phyloP scores from a whole-genome alignment of 2,113 vertebrate species.

The Elaphurus davidianus region DNA sequence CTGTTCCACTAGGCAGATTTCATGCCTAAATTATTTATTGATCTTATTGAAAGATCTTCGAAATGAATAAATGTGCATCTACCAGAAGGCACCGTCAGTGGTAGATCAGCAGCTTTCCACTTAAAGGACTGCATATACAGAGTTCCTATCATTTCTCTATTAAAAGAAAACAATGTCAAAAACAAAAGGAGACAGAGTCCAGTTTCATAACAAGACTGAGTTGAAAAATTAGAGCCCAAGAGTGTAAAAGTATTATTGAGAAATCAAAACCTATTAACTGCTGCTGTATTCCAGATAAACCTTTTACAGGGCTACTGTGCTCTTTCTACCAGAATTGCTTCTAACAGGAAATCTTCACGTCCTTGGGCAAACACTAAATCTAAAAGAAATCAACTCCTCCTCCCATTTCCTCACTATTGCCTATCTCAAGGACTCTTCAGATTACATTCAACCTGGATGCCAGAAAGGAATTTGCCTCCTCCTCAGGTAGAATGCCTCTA shows the following conservation, averaged over 20 bases:
- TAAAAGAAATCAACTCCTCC: background rate
- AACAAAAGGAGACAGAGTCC: background rate
- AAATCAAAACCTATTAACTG: background rate
- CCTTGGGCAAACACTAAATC: background rate
- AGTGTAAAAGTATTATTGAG: background rate
- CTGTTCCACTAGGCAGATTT: background rate
- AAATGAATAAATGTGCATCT: background rate
- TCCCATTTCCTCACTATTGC: background rate
- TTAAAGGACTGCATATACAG: background rate
- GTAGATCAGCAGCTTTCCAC: background rate
- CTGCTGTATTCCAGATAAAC: background rate
- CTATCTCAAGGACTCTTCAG: constrained; percentile 25
- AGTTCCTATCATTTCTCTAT: background rate
- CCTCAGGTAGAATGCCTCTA: background rate
- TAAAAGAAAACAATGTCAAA: background rate
- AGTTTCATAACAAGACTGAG: background rate
- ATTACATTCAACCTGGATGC: background rate
- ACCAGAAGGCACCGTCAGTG: background rate
- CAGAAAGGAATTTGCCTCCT: constrained; percentile 36
- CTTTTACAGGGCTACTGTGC: background rate
- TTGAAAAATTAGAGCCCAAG: background rate
- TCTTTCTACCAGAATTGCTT: background rate
- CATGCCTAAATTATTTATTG: background rate
- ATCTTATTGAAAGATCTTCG: background rate
- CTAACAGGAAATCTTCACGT: background rate